phyloP scores from a whole-genome alignment of 2,113 vertebrate genomes.

The Tricholaema leucomelas region DNA sequence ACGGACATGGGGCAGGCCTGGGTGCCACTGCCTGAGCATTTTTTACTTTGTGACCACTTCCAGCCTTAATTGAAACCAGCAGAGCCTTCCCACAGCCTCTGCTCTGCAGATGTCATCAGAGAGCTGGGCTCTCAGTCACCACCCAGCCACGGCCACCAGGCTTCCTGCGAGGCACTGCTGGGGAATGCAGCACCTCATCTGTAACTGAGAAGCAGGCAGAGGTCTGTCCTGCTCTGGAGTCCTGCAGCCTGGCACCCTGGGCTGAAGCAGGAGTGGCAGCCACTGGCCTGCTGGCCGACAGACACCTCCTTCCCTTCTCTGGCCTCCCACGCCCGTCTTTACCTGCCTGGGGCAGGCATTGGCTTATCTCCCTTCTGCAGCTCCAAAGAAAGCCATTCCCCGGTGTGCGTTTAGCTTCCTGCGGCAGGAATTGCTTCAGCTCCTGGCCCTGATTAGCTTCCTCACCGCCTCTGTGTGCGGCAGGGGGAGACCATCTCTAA shows the following conservation, averaged over 20 bases:
- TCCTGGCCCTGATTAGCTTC: conserved; percentile 5
- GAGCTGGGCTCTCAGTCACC: neutral
- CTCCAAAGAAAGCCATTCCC: neutral
- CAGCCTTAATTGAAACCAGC: conserved; percentile 44
- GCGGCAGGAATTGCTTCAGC: neutral
- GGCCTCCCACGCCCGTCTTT: neutral
- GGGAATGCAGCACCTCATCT: neutral
- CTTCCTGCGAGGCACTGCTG: neutral
- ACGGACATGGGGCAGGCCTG: neutral
- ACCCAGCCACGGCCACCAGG: fast-evolving
- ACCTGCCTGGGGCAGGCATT: neutral
- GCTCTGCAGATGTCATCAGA: conserved; percentile 44
- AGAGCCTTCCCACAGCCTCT: neutral
- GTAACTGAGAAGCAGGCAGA: too few relatives aligned
- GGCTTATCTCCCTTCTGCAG: conserved; percentile 53
- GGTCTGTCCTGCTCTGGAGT: neutral
- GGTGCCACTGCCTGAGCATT: neutral
- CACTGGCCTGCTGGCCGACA: neutral
- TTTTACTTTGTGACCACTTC: neutral
- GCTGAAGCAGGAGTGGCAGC: neutral
- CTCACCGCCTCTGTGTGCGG: neutral
- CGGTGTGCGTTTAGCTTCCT: neutral
- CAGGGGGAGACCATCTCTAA: conserved; percentile 59
- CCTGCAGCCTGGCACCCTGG: neutral
- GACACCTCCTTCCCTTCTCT: neutral